Conservation (phyloP, 2,888 invertebrate species). For the Portevinia maculata region DNA sequence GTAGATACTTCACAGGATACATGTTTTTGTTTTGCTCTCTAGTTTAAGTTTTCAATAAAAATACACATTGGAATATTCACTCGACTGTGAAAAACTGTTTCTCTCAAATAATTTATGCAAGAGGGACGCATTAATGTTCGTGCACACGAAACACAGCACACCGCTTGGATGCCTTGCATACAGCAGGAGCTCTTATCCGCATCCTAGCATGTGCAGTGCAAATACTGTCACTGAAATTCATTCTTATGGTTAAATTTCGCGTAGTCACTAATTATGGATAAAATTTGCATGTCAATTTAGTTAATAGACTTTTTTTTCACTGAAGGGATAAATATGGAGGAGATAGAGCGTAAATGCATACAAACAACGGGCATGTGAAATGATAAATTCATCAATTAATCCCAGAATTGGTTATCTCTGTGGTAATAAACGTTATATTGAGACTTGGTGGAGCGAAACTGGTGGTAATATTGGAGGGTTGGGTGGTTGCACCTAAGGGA, state of each 20-base stretch:
- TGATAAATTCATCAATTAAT: slow-evolving; percentile 50
- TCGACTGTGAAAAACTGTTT: slow-evolving; percentile 1
- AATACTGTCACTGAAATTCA: background rate
- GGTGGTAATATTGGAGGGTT: background rate
- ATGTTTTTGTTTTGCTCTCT: background rate
- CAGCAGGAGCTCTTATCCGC: background rate
- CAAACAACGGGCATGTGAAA: slow-evolving; percentile 20
- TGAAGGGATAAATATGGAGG: background rate
- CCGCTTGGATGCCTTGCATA: background rate
- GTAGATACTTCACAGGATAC: background rate
- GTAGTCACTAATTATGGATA: background rate
- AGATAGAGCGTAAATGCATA: too few relatives aligned
- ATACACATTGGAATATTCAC: background rate
- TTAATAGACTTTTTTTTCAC: background rate
- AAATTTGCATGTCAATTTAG: slow-evolving; percentile 1
- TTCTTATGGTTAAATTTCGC: slow-evolving; percentile 11
- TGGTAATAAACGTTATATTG: slow-evolving; percentile 2
- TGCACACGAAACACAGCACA: background rate
- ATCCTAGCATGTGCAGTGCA: background rate
- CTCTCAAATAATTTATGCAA: background rate
- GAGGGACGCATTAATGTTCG: background rate
- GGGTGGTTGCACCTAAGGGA: slow-evolving; percentile 5
- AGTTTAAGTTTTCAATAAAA: background rate
- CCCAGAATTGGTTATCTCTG: slow-evolving; percentile 18
- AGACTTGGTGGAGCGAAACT: slow-evolving; percentile 5